phyloP scores from a whole-genome alignment of 2,888 invertebrate genomes.

The Tetropium fuscum region DNA sequence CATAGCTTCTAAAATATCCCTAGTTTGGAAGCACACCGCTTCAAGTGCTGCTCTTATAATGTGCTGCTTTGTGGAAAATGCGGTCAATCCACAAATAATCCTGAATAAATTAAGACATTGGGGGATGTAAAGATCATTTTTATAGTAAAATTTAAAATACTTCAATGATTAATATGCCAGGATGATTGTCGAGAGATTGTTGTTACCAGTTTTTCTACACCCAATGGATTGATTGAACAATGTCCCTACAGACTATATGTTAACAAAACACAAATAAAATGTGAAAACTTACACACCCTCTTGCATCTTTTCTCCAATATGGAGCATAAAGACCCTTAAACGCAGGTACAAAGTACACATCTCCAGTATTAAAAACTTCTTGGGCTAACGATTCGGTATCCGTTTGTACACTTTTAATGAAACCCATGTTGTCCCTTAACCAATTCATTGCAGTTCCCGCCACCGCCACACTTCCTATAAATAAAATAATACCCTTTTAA shows the following conservation, averaged over 20 bases:
- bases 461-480: conserved; percentile 83
- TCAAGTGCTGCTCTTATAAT: conserved; percentile 94
- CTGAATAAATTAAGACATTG: conserved; percentile 63
- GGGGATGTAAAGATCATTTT: no score
- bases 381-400: conserved; percentile 72
- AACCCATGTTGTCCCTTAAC: conserved; percentile 90
- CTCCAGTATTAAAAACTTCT: conserved; percentile 87
- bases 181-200: no score
- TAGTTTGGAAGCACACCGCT: conserved; percentile 96
- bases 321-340: conserved; percentile 98
- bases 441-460: conserved; percentile 95
- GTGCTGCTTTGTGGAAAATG: conserved; percentile 93
- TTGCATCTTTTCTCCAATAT: conserved; percentile 97
- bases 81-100: conserved; percentile 92
- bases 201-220: no score
- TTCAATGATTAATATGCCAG: no score
- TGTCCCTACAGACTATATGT: no score
- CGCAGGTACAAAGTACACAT: conserved; percentile 98
- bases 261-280: conserved; percentile 25
- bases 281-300: conserved; percentile 75
- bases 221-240: no score
- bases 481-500: no score
- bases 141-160: no score
- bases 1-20: conserved; percentile 95
- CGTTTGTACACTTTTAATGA: conserved; percentile 80